Evolutionary conservation across 2,113 vertebrate genomes (phyloP).

Genomic region (Euleptes europaea): DNA sequence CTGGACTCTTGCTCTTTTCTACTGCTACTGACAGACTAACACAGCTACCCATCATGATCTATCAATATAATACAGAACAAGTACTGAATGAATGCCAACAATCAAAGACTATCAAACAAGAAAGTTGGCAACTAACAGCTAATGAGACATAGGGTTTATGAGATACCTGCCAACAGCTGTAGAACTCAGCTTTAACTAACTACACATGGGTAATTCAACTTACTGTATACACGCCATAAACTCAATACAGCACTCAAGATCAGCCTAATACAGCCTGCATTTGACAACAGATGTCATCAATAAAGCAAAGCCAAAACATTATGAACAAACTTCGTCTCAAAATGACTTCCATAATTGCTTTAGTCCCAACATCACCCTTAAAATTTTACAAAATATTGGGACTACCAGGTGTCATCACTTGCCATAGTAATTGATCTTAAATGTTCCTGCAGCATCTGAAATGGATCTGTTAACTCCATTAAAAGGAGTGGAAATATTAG

Average conservation of each 20-base stretch:
- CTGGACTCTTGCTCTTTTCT: too few species aligned
- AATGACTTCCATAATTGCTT: background rate
- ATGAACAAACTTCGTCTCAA: background rate
- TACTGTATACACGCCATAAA: background rate
- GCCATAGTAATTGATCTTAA: background rate
- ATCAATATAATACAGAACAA: background rate
- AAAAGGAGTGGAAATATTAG: background rate
- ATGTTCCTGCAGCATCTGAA: background rate
- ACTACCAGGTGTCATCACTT: background rate
- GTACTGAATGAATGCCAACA: background rate
- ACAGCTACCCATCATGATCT: too few species aligned
- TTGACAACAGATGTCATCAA: background rate
- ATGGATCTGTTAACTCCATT: background rate
- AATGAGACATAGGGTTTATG: background rate
- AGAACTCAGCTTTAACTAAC: background rate
- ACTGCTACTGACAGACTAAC: too few species aligned
- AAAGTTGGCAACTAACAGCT: background rate
- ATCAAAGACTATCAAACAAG: background rate
- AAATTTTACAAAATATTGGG: background rate
- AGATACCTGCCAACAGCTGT: background rate
- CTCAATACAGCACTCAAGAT: background rate
- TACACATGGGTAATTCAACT: background rate
- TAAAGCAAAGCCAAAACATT: background rate
- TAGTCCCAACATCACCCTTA: background rate
- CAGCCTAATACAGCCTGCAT: background rate